A percentile compares a stretch with the other conserved stretches of the same genome.
Evolutionary conservation across 1,140 invertebrate genomes (phyloP).

Genomic region (Drosophila jambulina): DNA sequence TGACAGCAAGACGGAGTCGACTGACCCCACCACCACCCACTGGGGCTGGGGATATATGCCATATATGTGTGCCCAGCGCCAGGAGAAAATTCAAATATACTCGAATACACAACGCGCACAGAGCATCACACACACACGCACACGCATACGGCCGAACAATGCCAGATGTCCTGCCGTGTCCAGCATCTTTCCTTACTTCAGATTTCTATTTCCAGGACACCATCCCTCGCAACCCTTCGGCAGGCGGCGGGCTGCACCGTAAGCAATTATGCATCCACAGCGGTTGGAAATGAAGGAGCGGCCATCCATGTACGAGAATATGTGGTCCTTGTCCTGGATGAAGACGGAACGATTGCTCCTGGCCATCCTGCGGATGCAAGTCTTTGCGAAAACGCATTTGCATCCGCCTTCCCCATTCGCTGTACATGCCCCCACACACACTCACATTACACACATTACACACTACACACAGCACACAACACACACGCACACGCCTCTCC

Average conservation of each 20-base stretch:
- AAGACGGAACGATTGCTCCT: slow-evolving; percentile 23
- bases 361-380: slow-evolving; percentile 38
- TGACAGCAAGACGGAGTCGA: slow-evolving; percentile 62
- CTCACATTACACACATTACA: background rate
- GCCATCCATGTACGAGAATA: slow-evolving; percentile 38
- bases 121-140: slow-evolving; percentile 6
- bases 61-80: slow-evolving; percentile 30
- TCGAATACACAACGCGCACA: slow-evolving; percentile 30
- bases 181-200: slow-evolving; percentile 65
- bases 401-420: slow-evolving; percentile 13
- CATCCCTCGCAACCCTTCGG: slow-evolving; percentile 11
- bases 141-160: slow-evolving; percentile 39
- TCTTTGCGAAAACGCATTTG: slow-evolving; percentile 40
- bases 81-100: slow-evolving; percentile 63
- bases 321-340: slow-evolving; percentile 29
- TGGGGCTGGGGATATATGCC: slow-evolving; percentile 19
- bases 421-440: slow-evolving; percentile 3
- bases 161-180: slow-evolving; percentile 62
- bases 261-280: slow-evolving; percentile 66
- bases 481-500: slow-evolving; percentile 4
- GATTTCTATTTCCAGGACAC: slow-evolving; percentile 50
- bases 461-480: slow-evolving; percentile 5
- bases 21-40: slow-evolving; percentile 27
- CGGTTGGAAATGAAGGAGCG: slow-evolving; percentile 49
- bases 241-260: slow-evolving; percentile 34